phyloP scores from a whole-genome alignment of 1,140 invertebrate genomes.

The Zeugodacus cucurbitae region DNA sequence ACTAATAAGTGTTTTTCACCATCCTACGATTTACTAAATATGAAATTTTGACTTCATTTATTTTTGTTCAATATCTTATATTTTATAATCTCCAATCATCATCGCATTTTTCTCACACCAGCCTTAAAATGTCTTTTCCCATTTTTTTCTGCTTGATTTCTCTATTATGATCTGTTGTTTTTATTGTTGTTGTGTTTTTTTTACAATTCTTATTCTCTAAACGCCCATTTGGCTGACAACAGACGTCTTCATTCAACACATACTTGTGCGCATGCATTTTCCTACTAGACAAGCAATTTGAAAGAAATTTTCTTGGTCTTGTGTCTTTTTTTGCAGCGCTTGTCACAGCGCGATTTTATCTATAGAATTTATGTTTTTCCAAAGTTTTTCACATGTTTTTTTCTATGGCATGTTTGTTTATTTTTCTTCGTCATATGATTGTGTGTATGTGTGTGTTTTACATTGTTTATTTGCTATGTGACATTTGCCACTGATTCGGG shows the following conservation, averaged over 20 bases:
- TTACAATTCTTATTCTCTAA: neutral
- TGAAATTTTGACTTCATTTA: neutral
- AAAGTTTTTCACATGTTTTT: slow-evolving; percentile 17
- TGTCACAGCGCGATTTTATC: slow-evolving; percentile 7
- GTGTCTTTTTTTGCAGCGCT: neutral
- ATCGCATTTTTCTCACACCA: neutral
- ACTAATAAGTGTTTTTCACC: no score
- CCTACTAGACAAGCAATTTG: neutral
- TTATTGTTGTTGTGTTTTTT: neutral
- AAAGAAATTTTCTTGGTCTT: neutral
- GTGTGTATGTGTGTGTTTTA: neutral
- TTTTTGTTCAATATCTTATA: neutral
- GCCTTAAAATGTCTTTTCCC: neutral
- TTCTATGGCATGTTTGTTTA: neutral
- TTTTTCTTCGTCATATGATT: neutral
- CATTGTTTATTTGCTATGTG: slow-evolving; percentile 17
- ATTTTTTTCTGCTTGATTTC: neutral
- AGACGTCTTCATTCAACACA: slow-evolving; percentile 9
- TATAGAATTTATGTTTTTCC: slow-evolving; percentile 29
- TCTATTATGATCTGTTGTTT: neutral
- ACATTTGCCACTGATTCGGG: slow-evolving; percentile 34
- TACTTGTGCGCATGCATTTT: neutral
- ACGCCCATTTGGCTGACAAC: neutral
- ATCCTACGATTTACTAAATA: no score
- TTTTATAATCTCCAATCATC: neutral